Evolutionary conservation across 2,113 vertebrate genomes (phyloP), one percentile per base, ranked within the genome.

Genomic region (Hippocampus barbouri): DNA sequence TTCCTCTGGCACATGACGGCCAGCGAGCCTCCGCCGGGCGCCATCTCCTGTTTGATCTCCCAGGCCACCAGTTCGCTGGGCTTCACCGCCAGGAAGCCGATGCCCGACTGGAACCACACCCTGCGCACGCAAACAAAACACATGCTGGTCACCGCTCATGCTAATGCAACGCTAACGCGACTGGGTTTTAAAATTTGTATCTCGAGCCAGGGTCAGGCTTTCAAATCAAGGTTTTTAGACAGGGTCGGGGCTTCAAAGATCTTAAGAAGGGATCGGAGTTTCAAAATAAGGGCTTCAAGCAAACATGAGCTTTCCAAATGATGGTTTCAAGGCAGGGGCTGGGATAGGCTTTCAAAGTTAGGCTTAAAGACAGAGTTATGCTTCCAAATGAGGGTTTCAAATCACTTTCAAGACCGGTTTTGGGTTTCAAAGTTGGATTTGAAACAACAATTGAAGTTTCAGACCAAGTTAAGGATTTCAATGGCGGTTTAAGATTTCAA

Each of bases 31-130:
- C 91, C 81, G 10, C 92, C 91, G 0, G 92, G 93, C 53, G 94
- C 92, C 0, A 95, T 92, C 74, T 97, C 95, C 78, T 97, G 95
- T 90, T 97, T 97, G 79, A 98, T 94, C 0, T 95, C 94, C 97
- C 97, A 98, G 49, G 94, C 92, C 18, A 93, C 93, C 0, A 94
- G 90, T 12, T 93, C 92, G 14, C 93, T 95, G 41, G 95, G 91
- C 54, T 95, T 92, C 87, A 98, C 91, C 0, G 93, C 89, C 23
- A 81, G 61, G 61, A 98, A 94, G 90, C 82, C 94, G 91, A 98
- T 93, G 0, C 96, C 95, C 0, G 94, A 86, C 0, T 92, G 94
- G 0, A 95, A 96, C 91, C 94, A 94, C 74, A 95, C 94, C 84
- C 97, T 98, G 91, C 6, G 80, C 78, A 30, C 1, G 10, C 14